Conservation (phyloP, 2,113 vertebrate genomes). For the Equus przewalskii region DNA sequence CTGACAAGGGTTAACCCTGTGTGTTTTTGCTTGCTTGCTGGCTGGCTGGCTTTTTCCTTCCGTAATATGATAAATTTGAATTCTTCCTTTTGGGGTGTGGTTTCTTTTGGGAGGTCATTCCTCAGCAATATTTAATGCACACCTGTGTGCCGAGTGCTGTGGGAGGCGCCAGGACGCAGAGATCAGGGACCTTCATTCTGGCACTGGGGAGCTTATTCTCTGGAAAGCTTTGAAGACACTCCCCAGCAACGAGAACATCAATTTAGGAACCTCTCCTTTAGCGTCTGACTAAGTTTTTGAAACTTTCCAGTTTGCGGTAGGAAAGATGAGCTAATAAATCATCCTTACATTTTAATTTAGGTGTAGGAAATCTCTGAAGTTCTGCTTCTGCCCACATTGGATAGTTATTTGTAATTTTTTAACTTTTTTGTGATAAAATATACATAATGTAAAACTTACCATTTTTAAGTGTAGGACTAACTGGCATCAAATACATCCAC, state of each 20-base stretch:
- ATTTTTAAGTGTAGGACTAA: neutral
- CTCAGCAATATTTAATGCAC: neutral
- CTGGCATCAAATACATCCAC: neutral
- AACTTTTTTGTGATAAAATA: neutral
- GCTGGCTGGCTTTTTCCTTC: neutral
- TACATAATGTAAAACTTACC: neutral
- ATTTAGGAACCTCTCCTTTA: neutral
- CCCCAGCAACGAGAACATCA: neutral
- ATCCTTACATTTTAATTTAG: neutral
- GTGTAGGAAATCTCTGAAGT: neutral
- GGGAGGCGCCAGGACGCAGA: neutral
- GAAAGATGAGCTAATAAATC: neutral
- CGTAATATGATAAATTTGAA: neutral
- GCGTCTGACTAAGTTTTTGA: neutral
- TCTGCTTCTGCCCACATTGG: neutral
- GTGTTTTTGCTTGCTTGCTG: accelerated
- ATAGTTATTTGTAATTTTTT: neutral
- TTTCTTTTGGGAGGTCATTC: neutral
- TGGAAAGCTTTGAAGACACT: neutral
- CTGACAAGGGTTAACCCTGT: neutral
- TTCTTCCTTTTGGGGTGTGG: neutral
- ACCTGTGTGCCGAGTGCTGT: neutral
- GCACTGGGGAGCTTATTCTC: neutral
- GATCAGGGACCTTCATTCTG: neutral
- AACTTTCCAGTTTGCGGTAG: neutral